Evolutionary conservation across 2,888 invertebrate species (phyloP), one percentile per base, ranked within the genome.

Genomic region (Augiades crinisus): DNA sequence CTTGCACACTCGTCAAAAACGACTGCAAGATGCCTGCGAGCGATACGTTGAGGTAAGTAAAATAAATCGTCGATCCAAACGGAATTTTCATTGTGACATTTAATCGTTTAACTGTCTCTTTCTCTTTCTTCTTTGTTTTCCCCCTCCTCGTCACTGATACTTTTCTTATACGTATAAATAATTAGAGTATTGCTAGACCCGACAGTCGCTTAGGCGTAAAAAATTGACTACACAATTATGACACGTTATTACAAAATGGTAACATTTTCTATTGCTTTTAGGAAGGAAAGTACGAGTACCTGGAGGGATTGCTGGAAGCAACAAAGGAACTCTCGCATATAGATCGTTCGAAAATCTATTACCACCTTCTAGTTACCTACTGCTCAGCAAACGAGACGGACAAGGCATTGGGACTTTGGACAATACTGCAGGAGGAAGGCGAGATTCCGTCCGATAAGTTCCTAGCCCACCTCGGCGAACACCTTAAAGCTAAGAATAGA

Each of bases 381-480:
- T 93, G 92, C 68, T 93, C 94, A 64, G 90, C 91, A 0, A 90
- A 94, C 31, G 92, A 96, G 64, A 90, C 93, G 0, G 93, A 95
- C 40, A 95, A 95, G 73, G 96, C 95, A 0, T 69, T 95, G 6
- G 92, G 92, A 0, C 81, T 97, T 2, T 96, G 96, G 96, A 95
- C 94, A 0, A 85, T 94, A 65, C 92, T 97, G 84, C 96, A 97
- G 78, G 96, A 97, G 72, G 96, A 97, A 68, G 92, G 93, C 57
- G 85, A 95, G 52, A 78, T 93, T 12, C 94, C 96, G 0, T 92
- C 91, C 17, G 93, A 94, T 17, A 79, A 90, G 14, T 96, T 97
- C 72, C 84, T 97, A 0, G 55, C 66, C 1, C 85, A 88, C 36
- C 88, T 97, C 14, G 94, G 93, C 0, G 85, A 90, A 8, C 92